A percentile compares a stretch with the other conserved stretches of the same genome.
Evolutionary conservation across 2,888 invertebrate genomes (phyloP).

Genomic region (Nyleta sp.): DNA sequence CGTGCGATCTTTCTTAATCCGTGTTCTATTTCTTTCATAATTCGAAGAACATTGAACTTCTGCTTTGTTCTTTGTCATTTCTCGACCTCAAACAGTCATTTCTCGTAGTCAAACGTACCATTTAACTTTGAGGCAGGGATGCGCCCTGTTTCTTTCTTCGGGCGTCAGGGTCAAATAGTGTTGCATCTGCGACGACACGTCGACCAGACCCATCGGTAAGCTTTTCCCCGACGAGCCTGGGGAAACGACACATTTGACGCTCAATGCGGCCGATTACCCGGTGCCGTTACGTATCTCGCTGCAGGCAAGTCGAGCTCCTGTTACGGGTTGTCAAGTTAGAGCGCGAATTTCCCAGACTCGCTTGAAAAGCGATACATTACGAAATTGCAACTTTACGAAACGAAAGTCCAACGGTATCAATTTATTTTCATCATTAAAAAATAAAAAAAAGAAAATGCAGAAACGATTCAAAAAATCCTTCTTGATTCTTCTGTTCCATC

Average conservation of each 20-base stretch:
- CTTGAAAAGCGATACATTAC: slow-evolving; percentile 44
- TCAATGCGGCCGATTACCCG: slow-evolving; percentile 35
- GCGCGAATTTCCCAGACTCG: slow-evolving; percentile 59
- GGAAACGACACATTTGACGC: slow-evolving; percentile 30
- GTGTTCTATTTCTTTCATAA: too few relatives aligned
- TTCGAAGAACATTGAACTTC: background rate
- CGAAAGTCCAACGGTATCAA: background rate
- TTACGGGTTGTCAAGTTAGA: slow-evolving; percentile 58
- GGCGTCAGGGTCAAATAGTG: slow-evolving; percentile 76
- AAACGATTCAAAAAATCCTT: too few relatives aligned
- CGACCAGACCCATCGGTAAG: slow-evolving; percentile 69
- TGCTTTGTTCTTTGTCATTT: too few relatives aligned
- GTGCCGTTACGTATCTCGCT: slow-evolving; percentile 53
- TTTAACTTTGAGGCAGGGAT: slow-evolving; percentile 77
- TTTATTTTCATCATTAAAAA: background rate
- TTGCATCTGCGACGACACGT: slow-evolving; percentile 71
- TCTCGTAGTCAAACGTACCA: slow-evolving; percentile 80
- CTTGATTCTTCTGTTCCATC: too few relatives aligned
- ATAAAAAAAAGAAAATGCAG: too few relatives aligned
- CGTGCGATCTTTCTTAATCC: too few relatives aligned
- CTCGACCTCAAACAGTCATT: too few relatives aligned
- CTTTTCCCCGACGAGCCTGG: slow-evolving; percentile 12
- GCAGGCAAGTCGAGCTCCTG: slow-evolving; percentile 54
- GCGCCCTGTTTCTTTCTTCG: slow-evolving; percentile 78
- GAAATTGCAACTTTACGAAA: slow-evolving; percentile 29